Percentiles rank a stretch among this genome's conserved stretches.
Evolutionary conservation across 1,140 invertebrate genomes (phyloP).

Genomic region (Trachymyrmex septentrionalis): DNA sequence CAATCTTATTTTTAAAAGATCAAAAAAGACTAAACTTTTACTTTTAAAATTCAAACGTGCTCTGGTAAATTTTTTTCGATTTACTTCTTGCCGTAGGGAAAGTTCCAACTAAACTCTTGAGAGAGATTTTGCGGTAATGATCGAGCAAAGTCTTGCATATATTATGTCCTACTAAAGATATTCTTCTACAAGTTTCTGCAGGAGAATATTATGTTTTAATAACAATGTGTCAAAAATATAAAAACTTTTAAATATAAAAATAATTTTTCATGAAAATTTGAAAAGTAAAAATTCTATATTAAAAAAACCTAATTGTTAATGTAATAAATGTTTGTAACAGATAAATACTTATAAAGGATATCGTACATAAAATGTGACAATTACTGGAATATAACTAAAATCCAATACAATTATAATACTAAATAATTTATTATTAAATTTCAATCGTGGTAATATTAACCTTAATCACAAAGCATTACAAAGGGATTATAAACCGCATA

Average conservation of each 20-base stretch:
- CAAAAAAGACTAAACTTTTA: constrained; percentile 64
- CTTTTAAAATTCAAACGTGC: constrained; percentile 71
- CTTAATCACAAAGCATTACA: constrained; percentile 53
- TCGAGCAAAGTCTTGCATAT: constrained; percentile 28
- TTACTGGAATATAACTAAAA: constrained; percentile 37
- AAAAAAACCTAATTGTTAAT: not conserved
- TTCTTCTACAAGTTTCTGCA: not conserved
- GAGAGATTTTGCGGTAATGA: constrained; percentile 57
- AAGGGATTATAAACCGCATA: constrained; percentile 55
- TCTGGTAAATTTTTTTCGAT: constrained; percentile 49
- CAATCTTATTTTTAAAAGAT: constrained; percentile 30
- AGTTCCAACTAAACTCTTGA: constrained; percentile 64
- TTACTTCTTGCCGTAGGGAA: constrained; percentile 53
- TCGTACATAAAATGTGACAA: not conserved
- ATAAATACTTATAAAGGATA: constrained; percentile 10
- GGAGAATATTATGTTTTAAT: not conserved
- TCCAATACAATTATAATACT: not conserved
- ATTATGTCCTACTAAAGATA: constrained; percentile 20
- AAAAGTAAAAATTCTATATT: not conserved
- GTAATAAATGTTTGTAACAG: not conserved
- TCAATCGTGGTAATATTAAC: constrained; percentile 57
- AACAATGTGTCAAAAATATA: not conserved
- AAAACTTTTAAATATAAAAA: not conserved
- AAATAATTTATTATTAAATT: constrained; percentile 53
- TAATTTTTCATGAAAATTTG: not conserved